Conservation (phyloP, 1,140 invertebrate genomes). For the Hormaphis cornu region DNA sequence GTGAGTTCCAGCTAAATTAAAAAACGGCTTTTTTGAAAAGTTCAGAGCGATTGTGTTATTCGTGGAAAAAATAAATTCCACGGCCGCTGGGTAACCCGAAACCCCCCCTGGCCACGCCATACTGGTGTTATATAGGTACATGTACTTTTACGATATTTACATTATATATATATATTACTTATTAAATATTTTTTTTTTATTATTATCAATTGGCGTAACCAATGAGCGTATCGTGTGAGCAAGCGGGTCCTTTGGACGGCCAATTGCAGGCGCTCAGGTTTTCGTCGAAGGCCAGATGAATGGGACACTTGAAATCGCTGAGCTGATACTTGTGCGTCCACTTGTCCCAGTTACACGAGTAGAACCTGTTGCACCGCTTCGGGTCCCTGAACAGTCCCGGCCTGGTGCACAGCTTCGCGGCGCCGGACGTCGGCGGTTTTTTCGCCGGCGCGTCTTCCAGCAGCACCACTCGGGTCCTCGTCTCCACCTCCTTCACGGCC, state of each 20-base stretch:
- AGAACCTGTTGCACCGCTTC: slow-evolving; percentile 73
- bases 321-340: slow-evolving; percentile 68
- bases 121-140: not conserved
- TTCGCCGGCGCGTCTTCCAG: slow-evolving; percentile 49
- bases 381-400: slow-evolving; percentile 74
- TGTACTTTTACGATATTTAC: not conserved
- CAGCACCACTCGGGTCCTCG: slow-evolving; percentile 43
- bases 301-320: slow-evolving; percentile 69
- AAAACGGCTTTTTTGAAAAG: too few species aligned
- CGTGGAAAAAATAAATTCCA: too few species aligned
- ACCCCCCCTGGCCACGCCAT: too few species aligned
- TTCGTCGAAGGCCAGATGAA: slow-evolving; percentile 68
- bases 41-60: too few species aligned
- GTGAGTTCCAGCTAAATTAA: too few species aligned
- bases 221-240: slow-evolving; percentile 56
- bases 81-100: too few species aligned
- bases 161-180: not conserved
- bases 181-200: not conserved
- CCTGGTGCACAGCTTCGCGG: slow-evolving; percentile 54
- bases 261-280: slow-evolving; percentile 69
- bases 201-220: slow-evolving; percentile 30
- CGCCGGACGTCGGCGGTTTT: slow-evolving; percentile 1
- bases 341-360: slow-evolving; percentile 72
- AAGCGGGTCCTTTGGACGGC: slow-evolving; percentile 69
- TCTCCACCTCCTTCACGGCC: not conserved